These are phyloP conservation scores for Pemphigus obesinymphae DNA, from an alignment of 1,140 invertebrate genomes.

Conservation along the genomic window DNA sequence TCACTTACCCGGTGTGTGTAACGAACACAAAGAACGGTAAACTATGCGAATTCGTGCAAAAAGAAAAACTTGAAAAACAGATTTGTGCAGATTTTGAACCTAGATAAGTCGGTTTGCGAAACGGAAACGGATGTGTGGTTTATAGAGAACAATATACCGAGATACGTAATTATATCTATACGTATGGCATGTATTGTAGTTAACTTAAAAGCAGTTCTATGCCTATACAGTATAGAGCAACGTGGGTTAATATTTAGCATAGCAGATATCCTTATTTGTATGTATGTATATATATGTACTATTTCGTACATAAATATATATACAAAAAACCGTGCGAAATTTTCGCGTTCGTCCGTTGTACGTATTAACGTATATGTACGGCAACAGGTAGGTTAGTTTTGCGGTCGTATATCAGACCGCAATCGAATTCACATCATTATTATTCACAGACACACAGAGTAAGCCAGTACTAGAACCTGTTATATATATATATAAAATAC, in stretches of 20 bases:
- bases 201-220: not conserved
- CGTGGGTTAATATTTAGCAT: not conserved
- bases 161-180: not conserved
- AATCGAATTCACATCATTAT: not conserved
- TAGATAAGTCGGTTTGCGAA: not conserved
- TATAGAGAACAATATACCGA: constrained; percentile 8
- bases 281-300: too few relatives aligned
- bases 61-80: too few relatives aligned
- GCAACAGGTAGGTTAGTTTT: not conserved
- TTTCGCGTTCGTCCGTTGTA: not conserved
- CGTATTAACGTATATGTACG: not conserved
- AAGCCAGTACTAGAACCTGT: too few relatives aligned
- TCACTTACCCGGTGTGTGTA: too few relatives aligned
- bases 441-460: too few relatives aligned
- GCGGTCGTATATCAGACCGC: not conserved
- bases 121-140: constrained; percentile 33
- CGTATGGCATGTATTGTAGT: not conserved
- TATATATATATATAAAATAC: too few relatives aligned
- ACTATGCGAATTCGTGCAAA: not conserved
- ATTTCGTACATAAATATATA: not conserved
- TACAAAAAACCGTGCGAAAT: not conserved
- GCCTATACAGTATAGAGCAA: not conserved
- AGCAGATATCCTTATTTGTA: too few relatives aligned
- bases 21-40: not conserved
- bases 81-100: not conserved